Base-by-base conservation (phyloP, 2,797 vertebrate species). In the Kryptopterus vitreolus region DNA sequence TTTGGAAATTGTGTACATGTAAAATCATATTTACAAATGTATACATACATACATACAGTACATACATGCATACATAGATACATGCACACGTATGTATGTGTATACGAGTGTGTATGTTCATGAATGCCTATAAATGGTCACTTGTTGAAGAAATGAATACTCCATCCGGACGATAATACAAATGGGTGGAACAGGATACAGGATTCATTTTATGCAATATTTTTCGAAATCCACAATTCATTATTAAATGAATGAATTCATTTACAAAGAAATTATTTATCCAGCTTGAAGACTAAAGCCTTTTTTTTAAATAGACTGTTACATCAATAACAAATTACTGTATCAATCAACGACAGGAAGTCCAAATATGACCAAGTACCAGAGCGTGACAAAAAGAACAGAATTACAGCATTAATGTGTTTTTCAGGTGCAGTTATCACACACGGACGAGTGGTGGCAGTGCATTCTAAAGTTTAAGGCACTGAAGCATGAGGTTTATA, bases 371-470 rank as follows among this genome's bases (percentile, higher is more conserved):
- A 77, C 2, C 16, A 55, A 52, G 35, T 31, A 57, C 18, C n/a
- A 31, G 4, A 65, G n/a, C 11, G n/a, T 6, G 31, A 53, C 76
- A 57, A 12, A 66, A 69, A 69, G 43, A 10, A 52, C 2, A 52
- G 26, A 71, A 71, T 71, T 18, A 52, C 22, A 79, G 58, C 20
- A 18, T 29, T 75, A 68, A 55, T 48, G 46, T n/a, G 58, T 65
- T n/a, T 31, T 26, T 59, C 18, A 71, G 83, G 78, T 63, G 87
- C 83, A 92, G 88, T 92, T 84, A 83, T 86, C 62, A 9, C 63
- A 77, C 76, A 46, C 65, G 61, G 79, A 83, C 90, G 82, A 91
- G 78, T 82, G 92, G 90, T 89, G 93, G 92, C 91, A 92, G 89
- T 90, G 83, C 53, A 33, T 82, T 85, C 82, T 83, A 80, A 87